Conservation (phyloP, 1,140 invertebrate genomes). For the Penaeus indicus region DNA sequence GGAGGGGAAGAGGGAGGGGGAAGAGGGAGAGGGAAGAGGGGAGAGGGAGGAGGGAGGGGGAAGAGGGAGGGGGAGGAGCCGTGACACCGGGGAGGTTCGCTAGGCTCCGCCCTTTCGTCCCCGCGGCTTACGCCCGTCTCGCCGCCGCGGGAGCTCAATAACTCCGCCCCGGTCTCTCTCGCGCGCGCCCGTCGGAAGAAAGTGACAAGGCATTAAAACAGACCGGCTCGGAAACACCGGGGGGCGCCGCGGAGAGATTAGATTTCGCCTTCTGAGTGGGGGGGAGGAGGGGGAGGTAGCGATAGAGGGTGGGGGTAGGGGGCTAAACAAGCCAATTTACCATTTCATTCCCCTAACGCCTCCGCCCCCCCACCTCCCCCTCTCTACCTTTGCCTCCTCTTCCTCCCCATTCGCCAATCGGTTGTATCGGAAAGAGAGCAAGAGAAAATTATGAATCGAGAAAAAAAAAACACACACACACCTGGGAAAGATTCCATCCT, state of each 20-base stretch:
- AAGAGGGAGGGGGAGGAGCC: too few relatives aligned
- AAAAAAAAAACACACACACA: too few relatives aligned
- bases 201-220: constrained; percentile 59
- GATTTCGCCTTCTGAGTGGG: not conserved
- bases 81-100: not conserved
- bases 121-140: not conserved
- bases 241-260: constrained; percentile 8
- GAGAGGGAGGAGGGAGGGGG: too few relatives aligned
- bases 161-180: not conserved
- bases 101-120: not conserved
- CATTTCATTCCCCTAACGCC: too few relatives aligned
- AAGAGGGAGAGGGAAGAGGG: too few relatives aligned
- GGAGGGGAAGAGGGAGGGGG: too few relatives aligned
- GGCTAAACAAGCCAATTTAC: not conserved
- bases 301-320: not conserved
- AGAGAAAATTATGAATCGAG: not conserved
- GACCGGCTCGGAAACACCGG: constrained; percentile 25
- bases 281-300: not conserved
- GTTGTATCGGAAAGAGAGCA: not conserved
- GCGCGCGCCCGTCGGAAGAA: constrained; percentile 53
- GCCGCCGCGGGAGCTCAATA: constrained; percentile 28
- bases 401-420: too few relatives aligned
- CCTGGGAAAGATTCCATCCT: not conserved
- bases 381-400: too few relatives aligned
- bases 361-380: too few relatives aligned